Evolutionary conservation across 2,797 vertebrate genomes (phyloP), one percentile per base, ranked within the genome.

Genomic region (Pipistrellus pipistrellus): DNA sequence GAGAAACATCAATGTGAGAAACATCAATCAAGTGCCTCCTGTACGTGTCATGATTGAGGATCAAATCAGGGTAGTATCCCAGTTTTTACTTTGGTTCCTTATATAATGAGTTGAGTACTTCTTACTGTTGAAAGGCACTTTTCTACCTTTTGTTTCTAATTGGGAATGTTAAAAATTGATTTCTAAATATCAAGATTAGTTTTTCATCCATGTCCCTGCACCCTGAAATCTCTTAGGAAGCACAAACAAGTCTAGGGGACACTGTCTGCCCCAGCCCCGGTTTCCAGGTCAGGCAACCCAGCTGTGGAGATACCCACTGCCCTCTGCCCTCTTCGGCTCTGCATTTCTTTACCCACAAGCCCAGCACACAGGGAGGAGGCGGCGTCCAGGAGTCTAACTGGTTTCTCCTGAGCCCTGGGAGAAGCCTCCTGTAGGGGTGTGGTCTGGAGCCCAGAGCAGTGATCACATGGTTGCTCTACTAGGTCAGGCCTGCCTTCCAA

Each of bases 31-130:
- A 64, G 17, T 35, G 64, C 64, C 64, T 68, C 64, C 8, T 32
- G 4, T 10, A 68, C 8, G 2, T 32, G n/a, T 4, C 59, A 62
- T 1, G 59, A 30, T 18, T 32, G n/a, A 32, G 64, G n/a, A 20
- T 68, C n/a, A 35, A 68, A 20, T 18, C 64, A 35, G 3, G 64
- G 64, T 20, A 18, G n/a, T 41, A 75, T 35, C 3, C 23, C 4
- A 62, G 48, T 27, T 83, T 96, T 82, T 27, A 73, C n/a, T 86
- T 48, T 85, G 62, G 53, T 53, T 68, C n/a, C 62, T 82, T 72
- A 71, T 69, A 41, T 55, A 57, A 75, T 59, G 77, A 80, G 27
- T 1, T 59, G 46, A n/a, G 32, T 18, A 44, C 48, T 64, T 68
- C 64, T 89, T 78, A 48, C 44, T 20, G 5, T 14, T 78, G 6